A percentile compares a stretch with the other conserved stretches of the same genome.
phyloP scores from a whole-genome alignment of 1,140 invertebrate genomes.

The Armadillidium nasatum region DNA sequence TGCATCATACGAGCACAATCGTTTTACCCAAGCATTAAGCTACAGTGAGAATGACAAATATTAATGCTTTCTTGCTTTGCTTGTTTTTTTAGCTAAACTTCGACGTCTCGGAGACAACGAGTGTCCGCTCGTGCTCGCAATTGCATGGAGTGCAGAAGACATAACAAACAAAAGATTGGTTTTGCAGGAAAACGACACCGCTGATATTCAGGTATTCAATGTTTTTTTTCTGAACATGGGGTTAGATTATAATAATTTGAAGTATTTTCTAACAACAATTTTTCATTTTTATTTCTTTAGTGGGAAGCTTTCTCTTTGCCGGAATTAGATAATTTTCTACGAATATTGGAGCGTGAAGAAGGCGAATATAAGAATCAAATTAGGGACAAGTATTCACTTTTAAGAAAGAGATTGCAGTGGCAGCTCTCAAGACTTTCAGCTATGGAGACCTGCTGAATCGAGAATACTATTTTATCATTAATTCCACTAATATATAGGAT shows the following conservation, averaged over 20 bases:
- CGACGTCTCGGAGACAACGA: slow-evolving; percentile 51
- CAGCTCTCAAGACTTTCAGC: not conserved
- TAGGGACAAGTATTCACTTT: slow-evolving; percentile 53
- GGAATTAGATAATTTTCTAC: slow-evolving; percentile 58
- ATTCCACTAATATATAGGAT: not conserved
- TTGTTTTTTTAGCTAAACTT: slow-evolving; percentile 20
- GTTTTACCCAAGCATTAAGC: too few species aligned
- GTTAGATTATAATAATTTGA: too few species aligned
- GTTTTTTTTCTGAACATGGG: not conserved
- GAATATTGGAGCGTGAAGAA: slow-evolving; percentile 58
- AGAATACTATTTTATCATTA: not conserved
- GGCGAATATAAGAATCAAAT: slow-evolving; percentile 56
- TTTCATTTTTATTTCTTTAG: slow-evolving; percentile 48
- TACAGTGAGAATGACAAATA: too few species aligned
- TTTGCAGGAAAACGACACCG: slow-evolving; percentile 61
- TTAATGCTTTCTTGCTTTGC: not conserved
- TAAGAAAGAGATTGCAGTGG: not conserved
- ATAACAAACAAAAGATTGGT: slow-evolving; percentile 53
- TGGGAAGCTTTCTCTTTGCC: slow-evolving; percentile 61
- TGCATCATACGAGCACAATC: too few species aligned
- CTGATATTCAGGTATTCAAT: slow-evolving; percentile 55
- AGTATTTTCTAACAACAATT: too few species aligned
- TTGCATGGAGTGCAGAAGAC: slow-evolving; percentile 52
- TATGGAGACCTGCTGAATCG: not conserved
- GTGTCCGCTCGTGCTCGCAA: slow-evolving; percentile 53